Percentiles rank a stretch among this genome's conserved stretches.
phyloP scores from a whole-genome alignment of 2,113 vertebrate genomes.

The Xenus cinereus region DNA sequence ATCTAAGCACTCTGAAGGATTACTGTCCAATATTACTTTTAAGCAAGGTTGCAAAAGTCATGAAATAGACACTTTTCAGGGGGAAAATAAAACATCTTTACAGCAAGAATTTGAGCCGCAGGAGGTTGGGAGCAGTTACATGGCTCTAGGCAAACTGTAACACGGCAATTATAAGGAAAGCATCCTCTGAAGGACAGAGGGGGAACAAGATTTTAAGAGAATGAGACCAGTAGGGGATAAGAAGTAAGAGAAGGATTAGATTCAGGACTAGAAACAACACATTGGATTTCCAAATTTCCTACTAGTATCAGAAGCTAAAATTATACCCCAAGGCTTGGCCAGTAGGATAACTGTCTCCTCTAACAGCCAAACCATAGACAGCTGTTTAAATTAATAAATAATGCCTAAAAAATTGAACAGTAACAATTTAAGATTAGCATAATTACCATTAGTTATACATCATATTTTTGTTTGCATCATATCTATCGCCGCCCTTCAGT shows the following conservation, averaged over 20 bases:
- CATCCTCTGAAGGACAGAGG: not conserved
- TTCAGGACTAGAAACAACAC: not conserved
- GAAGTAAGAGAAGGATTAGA: not conserved
- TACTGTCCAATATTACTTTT: slow-evolving; percentile 46
- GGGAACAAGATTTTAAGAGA: not conserved
- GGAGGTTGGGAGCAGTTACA: not conserved
- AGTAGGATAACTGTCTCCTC: not conserved
- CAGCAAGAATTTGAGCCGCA: not conserved
- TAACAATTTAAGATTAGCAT: not conserved
- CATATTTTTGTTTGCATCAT: not conserved
- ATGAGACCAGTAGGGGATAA: not conserved
- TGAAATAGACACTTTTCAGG: slow-evolving; percentile 22
- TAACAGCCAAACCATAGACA: not conserved
- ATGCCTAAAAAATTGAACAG: not conserved
- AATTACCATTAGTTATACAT: not conserved
- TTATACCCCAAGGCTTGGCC: not conserved
- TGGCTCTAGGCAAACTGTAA: not conserved
- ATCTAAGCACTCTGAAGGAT: slow-evolving; percentile 41
- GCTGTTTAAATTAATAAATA: not conserved
- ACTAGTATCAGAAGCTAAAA: not conserved
- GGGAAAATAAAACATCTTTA: slow-evolving; percentile 15
- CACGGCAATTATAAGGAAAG: not conserved
- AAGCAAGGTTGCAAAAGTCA: slow-evolving; percentile 34
- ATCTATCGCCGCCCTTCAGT: not conserved
- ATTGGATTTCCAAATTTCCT: not conserved